Evolutionary conservation across 2,888 invertebrate genomes (phyloP).

Genomic region (Pachydiplax longipennis): DNA sequence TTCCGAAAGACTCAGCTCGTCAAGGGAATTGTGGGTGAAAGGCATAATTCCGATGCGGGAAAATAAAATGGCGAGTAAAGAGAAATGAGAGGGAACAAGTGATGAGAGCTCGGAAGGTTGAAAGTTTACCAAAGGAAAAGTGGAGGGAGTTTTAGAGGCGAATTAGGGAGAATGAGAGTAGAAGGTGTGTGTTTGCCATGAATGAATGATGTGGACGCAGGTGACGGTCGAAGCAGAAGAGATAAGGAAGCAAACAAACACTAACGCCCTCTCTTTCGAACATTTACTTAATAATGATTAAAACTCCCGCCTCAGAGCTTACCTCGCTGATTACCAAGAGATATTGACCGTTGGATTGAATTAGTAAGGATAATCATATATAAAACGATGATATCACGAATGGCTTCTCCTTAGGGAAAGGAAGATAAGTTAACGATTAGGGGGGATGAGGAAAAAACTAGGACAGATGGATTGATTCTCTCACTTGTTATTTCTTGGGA

Average conservation of each 20-base stretch:
- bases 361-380: too few species aligned
- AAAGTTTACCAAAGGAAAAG: background rate
- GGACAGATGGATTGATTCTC: too few species aligned
- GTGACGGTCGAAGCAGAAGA: background rate
- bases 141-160: background rate
- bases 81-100: background rate
- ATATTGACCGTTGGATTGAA: too few species aligned
- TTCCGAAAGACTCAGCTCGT: background rate
- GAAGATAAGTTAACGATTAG: too few species aligned
- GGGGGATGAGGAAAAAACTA: too few species aligned
- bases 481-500: too few species aligned
- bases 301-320: too few species aligned
- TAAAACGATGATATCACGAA: too few species aligned
- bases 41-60: background rate
- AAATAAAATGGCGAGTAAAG: background rate
- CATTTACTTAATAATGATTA: too few species aligned
- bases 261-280: too few species aligned
- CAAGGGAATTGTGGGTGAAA: background rate
- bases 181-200: background rate
- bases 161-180: background rate
- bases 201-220: background rate
- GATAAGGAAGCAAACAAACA: background rate
- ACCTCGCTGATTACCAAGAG: too few species aligned
- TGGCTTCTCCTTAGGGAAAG: too few species aligned
- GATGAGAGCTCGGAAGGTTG: background rate